phyloP scores from a whole-genome alignment of 2,888 invertebrate genomes.

The Protula sp. region DNA sequence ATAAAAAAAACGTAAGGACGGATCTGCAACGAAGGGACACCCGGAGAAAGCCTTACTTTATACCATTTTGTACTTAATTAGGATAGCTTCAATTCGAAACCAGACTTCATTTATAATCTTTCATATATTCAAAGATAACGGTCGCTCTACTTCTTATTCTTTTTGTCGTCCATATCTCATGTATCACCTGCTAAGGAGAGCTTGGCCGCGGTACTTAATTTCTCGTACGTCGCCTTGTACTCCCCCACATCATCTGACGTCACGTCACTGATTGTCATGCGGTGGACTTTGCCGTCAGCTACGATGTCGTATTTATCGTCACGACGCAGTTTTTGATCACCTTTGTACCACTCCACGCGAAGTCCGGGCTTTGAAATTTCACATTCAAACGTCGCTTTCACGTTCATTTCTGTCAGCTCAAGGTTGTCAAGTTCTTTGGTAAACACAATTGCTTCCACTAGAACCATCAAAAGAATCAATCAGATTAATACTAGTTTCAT shows the following conservation, averaged over 20 bases:
- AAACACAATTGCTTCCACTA: conserved; percentile 47
- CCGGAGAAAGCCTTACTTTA: no score
- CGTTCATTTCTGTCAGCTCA: conserved; percentile 34
- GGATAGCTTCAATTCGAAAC: no score
- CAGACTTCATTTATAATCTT: no score
- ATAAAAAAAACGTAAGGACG: no score
- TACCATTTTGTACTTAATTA: no score
- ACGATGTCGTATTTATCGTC: conserved; percentile 19
- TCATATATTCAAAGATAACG: no score
- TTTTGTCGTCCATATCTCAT: no score
- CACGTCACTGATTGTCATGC: conserved; percentile 77
- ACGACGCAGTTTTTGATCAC: conserved; percentile 14
- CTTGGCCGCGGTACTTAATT: conserved; percentile 33
- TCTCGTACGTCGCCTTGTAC: conserved; percentile 33
- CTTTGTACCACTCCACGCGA: conserved; percentile 68
- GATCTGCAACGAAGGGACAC: no score
- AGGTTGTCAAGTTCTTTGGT: conserved; percentile 40
- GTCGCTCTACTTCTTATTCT: no score
- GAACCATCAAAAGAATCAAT: no score
- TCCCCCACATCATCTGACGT: conserved; percentile 59
- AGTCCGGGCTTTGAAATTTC: conserved; percentile 75
- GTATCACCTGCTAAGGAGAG: neutral
- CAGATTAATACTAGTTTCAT: no score
- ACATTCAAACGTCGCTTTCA: conserved; percentile 61
- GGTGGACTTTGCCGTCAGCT: conserved; percentile 58